These are phyloP conservation scores for Elysia chlorotica DNA, from an alignment of 1,140 invertebrate genomes.

Conservation along the genomic window DNA sequence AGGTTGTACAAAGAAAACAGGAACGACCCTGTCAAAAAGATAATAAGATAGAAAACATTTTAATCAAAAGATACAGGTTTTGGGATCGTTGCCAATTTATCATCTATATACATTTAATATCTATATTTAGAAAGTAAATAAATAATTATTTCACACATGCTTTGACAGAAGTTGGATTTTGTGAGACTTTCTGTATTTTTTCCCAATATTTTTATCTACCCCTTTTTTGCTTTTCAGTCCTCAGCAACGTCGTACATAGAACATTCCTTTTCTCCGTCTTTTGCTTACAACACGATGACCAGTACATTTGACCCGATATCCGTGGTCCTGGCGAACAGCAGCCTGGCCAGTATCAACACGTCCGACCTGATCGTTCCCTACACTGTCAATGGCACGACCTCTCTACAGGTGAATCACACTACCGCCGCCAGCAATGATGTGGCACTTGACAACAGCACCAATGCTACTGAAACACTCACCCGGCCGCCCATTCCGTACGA, in stretches of 20 bases:
- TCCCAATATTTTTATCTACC: background rate
- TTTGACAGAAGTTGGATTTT: background rate
- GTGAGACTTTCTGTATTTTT: no score
- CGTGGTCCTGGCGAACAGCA: background rate
- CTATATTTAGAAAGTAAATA: no score
- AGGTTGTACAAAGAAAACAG: no score
- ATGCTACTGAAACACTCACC: background rate
- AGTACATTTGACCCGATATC: background rate
- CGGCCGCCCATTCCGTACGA: constrained; percentile 3
- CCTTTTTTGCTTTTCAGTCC: background rate
- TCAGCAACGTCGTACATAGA: background rate
- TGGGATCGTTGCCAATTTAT: no score
- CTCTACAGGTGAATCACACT: background rate
- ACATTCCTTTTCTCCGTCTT: background rate
- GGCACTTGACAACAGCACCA: background rate
- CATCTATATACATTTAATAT: no score
- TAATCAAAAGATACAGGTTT: no score
- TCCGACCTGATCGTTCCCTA: background rate
- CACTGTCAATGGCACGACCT: background rate
- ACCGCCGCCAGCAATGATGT: background rate
- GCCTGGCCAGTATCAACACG: background rate
- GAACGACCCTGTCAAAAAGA: no score
- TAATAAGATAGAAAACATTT: no score
- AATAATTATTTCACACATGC: no score
- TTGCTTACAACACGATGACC: background rate